These are phyloP conservation scores for Hoplodrina ambigua DNA, from an alignment of 2,888 invertebrate species.

Conservation along the genomic window DNA sequence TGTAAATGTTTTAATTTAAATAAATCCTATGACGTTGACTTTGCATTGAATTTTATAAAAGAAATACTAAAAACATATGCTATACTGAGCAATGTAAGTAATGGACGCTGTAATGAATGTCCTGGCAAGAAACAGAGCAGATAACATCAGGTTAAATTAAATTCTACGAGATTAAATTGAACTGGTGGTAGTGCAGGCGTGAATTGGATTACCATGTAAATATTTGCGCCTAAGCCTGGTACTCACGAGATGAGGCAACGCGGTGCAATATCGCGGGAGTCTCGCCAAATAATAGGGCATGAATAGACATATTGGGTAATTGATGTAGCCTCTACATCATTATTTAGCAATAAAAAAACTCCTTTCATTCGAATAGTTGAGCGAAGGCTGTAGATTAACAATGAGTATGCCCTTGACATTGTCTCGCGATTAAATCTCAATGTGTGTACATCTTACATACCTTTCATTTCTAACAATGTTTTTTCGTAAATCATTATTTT, in stretches of 20 bases:
- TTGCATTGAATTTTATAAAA: background rate
- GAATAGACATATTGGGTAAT: slow-evolving; percentile 62
- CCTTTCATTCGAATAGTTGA: slow-evolving; percentile 55
- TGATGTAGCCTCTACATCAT: slow-evolving; percentile 58
- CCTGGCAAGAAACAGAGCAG: slow-evolving; percentile 42
- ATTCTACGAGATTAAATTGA: slow-evolving; percentile 39
- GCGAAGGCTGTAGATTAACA: slow-evolving; percentile 55
- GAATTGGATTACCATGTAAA: slow-evolving; percentile 61
- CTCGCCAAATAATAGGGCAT: slow-evolving; percentile 55
- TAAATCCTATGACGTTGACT: too few species aligned
- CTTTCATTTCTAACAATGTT: slow-evolving; percentile 29
- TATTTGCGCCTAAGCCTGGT: slow-evolving; percentile 52
- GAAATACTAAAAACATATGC: slow-evolving; percentile 1
- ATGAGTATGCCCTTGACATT: slow-evolving; percentile 57
- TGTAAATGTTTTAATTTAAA: too few species aligned
- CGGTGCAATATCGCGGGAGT: slow-evolving; percentile 58
- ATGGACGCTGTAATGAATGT: slow-evolving; percentile 33
- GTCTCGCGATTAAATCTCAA: slow-evolving; percentile 48
- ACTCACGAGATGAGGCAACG: slow-evolving; percentile 53
- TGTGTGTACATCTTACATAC: slow-evolving; percentile 45
- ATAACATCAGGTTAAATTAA: slow-evolving; percentile 51
- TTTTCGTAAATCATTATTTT: slow-evolving; percentile 3
- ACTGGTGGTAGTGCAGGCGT: slow-evolving; percentile 41
- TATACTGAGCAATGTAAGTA: slow-evolving; percentile 10
- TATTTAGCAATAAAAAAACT: slow-evolving; percentile 64